Conservation (phyloP, 2,113 vertebrate genomes). For the Parus major region DNA sequence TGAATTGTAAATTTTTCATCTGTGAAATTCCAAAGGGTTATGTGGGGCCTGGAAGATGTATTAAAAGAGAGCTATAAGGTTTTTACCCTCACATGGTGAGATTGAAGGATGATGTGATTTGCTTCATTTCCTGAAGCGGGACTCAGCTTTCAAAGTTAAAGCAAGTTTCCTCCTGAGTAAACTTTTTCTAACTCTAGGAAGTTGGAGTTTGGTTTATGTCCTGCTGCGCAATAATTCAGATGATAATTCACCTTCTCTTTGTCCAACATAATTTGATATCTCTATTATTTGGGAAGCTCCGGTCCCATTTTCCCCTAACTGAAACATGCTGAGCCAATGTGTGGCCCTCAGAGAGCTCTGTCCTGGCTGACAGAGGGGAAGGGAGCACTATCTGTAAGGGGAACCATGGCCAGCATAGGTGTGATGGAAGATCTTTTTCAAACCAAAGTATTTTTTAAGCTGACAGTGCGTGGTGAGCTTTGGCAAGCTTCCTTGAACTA, state of each 20-base stretch:
- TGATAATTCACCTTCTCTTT: constrained; percentile 45
- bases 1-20: not conserved
- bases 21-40: not conserved
- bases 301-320: not conserved
- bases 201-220: constrained; percentile 52
- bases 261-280: constrained; percentile 41
- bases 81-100: constrained; percentile 37
- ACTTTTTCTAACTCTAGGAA: constrained; percentile 46
- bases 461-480: not conserved
- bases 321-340: not conserved
- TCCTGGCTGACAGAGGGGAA: not conserved
- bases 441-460: not conserved
- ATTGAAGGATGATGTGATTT: constrained; percentile 62
- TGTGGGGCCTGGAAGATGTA: constrained; percentile 12
- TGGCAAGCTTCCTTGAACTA: not conserved
- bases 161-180: constrained; percentile 53
- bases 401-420: not conserved
- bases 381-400: not conserved
- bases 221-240: constrained; percentile 37
- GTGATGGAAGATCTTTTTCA: not conserved
- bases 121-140: constrained; percentile 48
- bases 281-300: constrained; percentile 35
- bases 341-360: not conserved
- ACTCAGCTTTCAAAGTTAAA: constrained; percentile 49
- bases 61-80: constrained; percentile 26